Conservation (phyloP, 2,113 vertebrate species). For the Lipophrys pholis region DNA sequence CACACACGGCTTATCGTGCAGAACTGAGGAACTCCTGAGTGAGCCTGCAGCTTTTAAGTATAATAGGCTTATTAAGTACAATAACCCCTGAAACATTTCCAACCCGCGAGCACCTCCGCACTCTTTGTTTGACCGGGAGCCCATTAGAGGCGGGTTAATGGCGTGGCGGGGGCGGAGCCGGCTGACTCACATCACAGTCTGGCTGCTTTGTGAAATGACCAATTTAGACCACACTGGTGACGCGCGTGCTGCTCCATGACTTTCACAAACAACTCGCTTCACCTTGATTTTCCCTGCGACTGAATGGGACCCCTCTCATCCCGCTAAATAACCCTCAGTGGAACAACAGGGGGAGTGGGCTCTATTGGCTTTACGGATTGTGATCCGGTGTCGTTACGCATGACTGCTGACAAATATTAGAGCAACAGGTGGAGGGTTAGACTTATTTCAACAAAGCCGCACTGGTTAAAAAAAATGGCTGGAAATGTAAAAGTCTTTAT, state of each 20-base stretch:
- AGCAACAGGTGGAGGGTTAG: too few species aligned
- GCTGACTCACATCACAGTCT: slow-evolving; percentile 12
- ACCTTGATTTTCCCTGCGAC: slow-evolving; percentile 6
- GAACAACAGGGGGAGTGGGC: too few species aligned
- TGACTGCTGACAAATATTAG: too few species aligned
- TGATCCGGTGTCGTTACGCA: too few species aligned
- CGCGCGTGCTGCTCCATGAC: slow-evolving; percentile 25
- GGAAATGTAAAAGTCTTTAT: too few species aligned
- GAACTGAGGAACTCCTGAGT: too few species aligned
- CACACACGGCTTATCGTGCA: too few species aligned
- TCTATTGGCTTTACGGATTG: too few species aligned
- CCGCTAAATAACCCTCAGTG: too few species aligned
- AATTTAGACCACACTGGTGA: slow-evolving; percentile 38
- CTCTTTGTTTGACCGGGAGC: slow-evolving; percentile 11
- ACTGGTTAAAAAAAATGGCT: too few species aligned
- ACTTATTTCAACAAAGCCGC: too few species aligned
- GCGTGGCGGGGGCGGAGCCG: slow-evolving; percentile 10
- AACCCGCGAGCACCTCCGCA: slow-evolving; percentile 13
- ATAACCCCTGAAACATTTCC: slow-evolving; percentile 19
- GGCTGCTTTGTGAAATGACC: slow-evolving; percentile 16
- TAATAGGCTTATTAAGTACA: neutral
- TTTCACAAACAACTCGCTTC: neutral
- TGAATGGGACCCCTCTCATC: too few species aligned
- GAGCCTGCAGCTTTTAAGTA: neutral
- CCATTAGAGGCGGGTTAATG: slow-evolving; percentile 19